Conservation (phyloP, 2,113 vertebrate species). For the Todiramphus chloris region DNA sequence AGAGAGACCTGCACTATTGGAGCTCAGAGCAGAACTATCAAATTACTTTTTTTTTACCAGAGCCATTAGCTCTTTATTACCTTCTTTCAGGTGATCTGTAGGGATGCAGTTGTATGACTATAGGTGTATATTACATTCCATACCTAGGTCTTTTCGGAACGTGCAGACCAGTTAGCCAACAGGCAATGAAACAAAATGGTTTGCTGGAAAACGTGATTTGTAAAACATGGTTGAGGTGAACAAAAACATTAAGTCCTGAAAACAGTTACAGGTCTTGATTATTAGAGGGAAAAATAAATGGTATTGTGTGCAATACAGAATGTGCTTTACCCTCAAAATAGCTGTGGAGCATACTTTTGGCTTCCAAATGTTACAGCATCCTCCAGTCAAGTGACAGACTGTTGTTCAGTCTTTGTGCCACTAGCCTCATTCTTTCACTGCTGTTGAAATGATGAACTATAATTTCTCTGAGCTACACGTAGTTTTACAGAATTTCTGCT, state of each 20-base stretch:
- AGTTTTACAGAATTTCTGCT: neutral
- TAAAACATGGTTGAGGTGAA: neutral
- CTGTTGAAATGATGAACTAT: neutral
- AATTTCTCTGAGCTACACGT: neutral
- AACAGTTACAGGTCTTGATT: neutral
- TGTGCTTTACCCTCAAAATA: neutral
- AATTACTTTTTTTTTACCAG: neutral
- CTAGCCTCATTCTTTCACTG: neutral
- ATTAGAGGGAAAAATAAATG: neutral
- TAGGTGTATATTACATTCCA: neutral
- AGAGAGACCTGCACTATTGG: neutral
- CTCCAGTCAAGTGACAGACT: neutral
- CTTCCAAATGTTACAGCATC: neutral
- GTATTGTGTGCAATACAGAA: neutral
- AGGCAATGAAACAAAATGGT: neutral
- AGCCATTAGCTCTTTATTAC: constrained; percentile 12
- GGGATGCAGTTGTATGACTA: neutral
- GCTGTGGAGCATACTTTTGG: neutral
- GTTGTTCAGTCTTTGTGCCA: neutral
- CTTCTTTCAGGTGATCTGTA: neutral
- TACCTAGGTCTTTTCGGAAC: neutral
- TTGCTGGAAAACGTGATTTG: neutral
- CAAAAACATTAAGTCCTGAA: neutral
- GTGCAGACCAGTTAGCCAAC: neutral
- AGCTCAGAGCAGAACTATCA: neutral